Evolutionary conservation across 2,888 invertebrate genomes (phyloP), one percentile per base, ranked within the genome.

Genomic region (Thysanoteuthis rhombus): DNA sequence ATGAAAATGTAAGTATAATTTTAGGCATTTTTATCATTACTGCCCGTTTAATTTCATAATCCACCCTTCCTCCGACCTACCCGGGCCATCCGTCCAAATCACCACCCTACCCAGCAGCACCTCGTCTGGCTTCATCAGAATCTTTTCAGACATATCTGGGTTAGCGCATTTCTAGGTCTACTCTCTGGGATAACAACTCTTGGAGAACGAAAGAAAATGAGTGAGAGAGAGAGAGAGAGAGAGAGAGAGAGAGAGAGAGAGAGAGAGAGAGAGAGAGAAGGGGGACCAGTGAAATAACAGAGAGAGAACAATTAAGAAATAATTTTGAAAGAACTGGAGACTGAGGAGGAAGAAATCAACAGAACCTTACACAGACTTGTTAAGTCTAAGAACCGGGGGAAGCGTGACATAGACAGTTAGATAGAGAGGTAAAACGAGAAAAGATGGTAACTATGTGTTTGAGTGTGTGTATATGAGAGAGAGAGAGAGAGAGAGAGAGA

Each of bases 21-120:
- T 75, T 75, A n/a, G n/a, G n/a, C 75, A 75, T 75, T 75, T 75
- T 75, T 75, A 75, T 75, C 75, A 75, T 75, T n/a, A 75, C 75
- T 75, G 75, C n/a, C n/a, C 75, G n/a, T 36, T 75, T 75, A 75
- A 75, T 75, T 75, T 75, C n/a, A 75, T 75, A 75, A 75, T 75
- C 75, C 75, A n/a, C 36, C n/a, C n/a, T 75, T 75, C 75, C 75
- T n/a, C 75, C 75, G 75, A 75, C 75, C 75, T 75, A 75, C 75
- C 75, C 75, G 75, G 75, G n/a, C 75, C n/a, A n/a, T 75, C n/a
- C 75, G 75, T 75, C n/a, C 75, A 75, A 36, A 12, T 75, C n/a
- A 1, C 75, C 4, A n/a, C 75, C n/a, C n/a, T 3, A 75, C n/a
- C 75, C 75, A 75, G 19, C n/a, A 3, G 36, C 75, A 75, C 75